Evolutionary conservation across 2,888 invertebrate genomes (phyloP).

Genomic region (Drosophila robusta): DNA sequence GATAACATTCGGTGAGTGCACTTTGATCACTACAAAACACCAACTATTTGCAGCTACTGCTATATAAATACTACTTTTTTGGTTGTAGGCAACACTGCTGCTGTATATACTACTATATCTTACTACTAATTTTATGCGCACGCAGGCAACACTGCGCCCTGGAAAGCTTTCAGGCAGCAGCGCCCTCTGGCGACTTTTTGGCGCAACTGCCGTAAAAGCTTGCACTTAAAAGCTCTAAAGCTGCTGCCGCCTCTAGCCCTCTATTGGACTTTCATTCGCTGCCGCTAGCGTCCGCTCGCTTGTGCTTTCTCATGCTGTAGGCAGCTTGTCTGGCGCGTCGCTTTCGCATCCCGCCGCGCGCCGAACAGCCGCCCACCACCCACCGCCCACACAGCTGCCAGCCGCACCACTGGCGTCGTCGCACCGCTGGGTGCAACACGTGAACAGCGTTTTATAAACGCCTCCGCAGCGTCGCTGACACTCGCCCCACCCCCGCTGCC

Average conservation of each 20-base stretch:
- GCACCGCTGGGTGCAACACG: slow-evolving; percentile 64
- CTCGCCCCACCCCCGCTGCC: not conserved
- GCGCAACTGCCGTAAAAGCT: slow-evolving; percentile 48
- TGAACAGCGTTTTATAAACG: slow-evolving; percentile 49
- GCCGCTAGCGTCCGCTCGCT: not conserved
- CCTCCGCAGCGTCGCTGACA: slow-evolving; percentile 9
- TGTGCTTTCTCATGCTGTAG: slow-evolving; percentile 40
- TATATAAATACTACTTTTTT: not conserved
- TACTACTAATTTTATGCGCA: slow-evolving; percentile 4
- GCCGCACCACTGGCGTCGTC: slow-evolving; percentile 1
- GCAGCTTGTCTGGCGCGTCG: slow-evolving; percentile 65
- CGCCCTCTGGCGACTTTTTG: slow-evolving; percentile 48
- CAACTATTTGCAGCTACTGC: slow-evolving; percentile 10
- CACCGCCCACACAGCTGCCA: not conserved
- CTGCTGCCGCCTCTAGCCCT: not conserved
- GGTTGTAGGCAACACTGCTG: no score
- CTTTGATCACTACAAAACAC: not conserved
- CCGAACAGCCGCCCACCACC: not conserved
- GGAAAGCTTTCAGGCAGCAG: slow-evolving; percentile 37
- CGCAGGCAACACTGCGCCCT: slow-evolving; percentile 36
- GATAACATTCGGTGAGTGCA: not conserved
- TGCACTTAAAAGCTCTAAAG: slow-evolving; percentile 40
- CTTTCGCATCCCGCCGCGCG: slow-evolving; percentile 3
- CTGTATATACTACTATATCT: not conserved
- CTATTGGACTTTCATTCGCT: not conserved